A percentile compares a stretch with the other conserved stretches of the same genome.
Evolutionary conservation across 2,797 vertebrate species (phyloP).

Genomic region (Gorsachius magnificus): DNA sequence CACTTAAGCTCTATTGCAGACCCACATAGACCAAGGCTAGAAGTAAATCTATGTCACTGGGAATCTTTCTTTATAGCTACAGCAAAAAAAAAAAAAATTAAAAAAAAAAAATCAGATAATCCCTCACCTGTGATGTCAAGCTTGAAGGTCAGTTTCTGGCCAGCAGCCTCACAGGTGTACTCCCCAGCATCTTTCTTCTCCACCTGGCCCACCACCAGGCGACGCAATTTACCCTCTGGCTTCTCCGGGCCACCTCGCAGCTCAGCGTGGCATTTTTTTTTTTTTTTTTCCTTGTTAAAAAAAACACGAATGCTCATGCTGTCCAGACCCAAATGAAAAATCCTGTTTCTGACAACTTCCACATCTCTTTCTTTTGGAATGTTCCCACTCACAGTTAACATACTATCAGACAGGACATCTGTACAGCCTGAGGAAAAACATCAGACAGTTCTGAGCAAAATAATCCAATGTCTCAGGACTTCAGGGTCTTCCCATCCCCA

Average conservation of each 20-base stretch:
- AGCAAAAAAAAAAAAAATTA: neutral
- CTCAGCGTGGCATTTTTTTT: neutral
- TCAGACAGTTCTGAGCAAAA: neutral
- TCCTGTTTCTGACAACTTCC: neutral
- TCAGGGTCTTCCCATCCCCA: neutral
- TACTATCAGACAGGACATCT: neutral
- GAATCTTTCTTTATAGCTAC: neutral
- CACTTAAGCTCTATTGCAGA: neutral
- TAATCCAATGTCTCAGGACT: rapidly evolving
- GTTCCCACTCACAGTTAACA: no score
- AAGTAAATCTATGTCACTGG: neutral
- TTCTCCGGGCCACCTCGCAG: slow-evolving; percentile 47
- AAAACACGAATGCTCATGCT: rapidly evolving
- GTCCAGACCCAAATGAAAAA: neutral
- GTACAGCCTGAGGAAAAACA: neutral
- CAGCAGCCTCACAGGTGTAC: slow-evolving; percentile 21
- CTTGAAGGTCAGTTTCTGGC: slow-evolving; percentile 62
- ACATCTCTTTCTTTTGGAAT: neutral
- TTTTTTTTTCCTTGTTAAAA: no score
- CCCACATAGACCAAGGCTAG: neutral
- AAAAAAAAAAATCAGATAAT: neutral
- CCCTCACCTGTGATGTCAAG: slow-evolving; percentile 45
- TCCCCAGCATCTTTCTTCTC: slow-evolving; percentile 77
- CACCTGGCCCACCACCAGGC: slow-evolving; percentile 62
- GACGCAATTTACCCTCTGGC: slow-evolving; percentile 69